Base-by-base conservation (phyloP, 2,888 invertebrate genomes). In the Shargacucullia verbasci region DNA sequence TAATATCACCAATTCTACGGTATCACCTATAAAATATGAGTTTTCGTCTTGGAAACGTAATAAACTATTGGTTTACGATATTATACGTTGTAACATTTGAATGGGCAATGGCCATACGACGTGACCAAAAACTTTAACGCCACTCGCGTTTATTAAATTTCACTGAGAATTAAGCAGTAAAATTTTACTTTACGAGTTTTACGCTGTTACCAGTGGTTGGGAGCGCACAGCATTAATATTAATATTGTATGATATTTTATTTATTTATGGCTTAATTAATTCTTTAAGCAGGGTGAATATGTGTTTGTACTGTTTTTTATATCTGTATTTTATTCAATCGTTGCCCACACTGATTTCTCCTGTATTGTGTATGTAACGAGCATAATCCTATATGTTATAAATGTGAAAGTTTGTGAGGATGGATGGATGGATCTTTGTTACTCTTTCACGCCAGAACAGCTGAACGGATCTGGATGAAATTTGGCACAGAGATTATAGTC, bases 11-110 rank as follows among this genome's bases (percentile, higher is more conserved):
- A 79, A 87, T 86, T 85, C 81, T 72, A 72, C 69, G 58, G 80
- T 83, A 88, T 83, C 79, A 83, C 81, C 84, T 66, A 86, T 89
- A 89, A 90, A 90, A 83, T 87, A 84, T 84, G 81, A 86, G 80
- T 83, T 85, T 82, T 87, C 84, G 77, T 85, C 83, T 85, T 74
- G 77, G 70, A 82, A 79, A 74, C 73, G 73, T 81, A 83, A 81
- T 91, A 90, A 91, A 91, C 71, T 78, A 85, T 81, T 78, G 77
- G 75, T 72, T 76, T 80, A 75, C 69, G 72, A 79, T 80, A 76
- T 79, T 78, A 74, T 79, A 73, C 68, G 74, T 70, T 59, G 72
- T 82, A 79, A 82, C 79, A 84, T 86, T 83, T 85, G 78, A 87
- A 85, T 83, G 79, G 71, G 70, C 78, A 48, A 53, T 44, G 47